phyloP scores from a whole-genome alignment of 2,888 invertebrate species.

The Pseudococcus viburni region DNA sequence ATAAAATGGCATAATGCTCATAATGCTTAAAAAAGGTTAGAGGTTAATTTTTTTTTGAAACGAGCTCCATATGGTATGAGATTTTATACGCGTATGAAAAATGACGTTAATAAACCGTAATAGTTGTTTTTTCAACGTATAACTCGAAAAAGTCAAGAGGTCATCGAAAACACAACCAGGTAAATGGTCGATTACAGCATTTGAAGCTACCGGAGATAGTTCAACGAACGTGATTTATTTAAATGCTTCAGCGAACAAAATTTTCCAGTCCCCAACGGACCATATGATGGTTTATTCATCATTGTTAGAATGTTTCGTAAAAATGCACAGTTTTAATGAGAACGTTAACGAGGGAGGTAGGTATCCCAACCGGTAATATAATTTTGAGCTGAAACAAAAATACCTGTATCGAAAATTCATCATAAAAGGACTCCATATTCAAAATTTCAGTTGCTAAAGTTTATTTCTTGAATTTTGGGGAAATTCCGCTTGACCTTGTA shows the following conservation, averaged over 20 bases:
- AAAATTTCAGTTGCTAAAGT: too few species aligned
- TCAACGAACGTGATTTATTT: conserved; percentile 40
- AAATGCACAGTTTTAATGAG: not conserved
- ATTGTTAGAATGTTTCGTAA: not conserved
- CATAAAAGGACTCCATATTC: too few species aligned
- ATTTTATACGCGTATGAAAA: conserved; percentile 14
- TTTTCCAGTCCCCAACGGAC: not conserved
- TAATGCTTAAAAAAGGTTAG: not conserved
- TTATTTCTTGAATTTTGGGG: too few species aligned
- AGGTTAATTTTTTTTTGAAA: not conserved
- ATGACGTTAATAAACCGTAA: conserved; percentile 23
- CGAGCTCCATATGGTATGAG: conserved; percentile 5
- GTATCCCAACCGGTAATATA: too few species aligned
- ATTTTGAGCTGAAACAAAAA: too few species aligned
- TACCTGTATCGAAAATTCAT: too few species aligned
- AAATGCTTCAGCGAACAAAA: not conserved
- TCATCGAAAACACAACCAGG: not conserved
- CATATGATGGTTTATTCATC: not conserved
- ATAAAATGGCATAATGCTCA: not conserved
- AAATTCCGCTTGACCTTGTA: too few species aligned
- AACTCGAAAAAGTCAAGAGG: not conserved
- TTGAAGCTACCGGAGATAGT: conserved; percentile 17
- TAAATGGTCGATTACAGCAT: not conserved
- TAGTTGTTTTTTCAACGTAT: conserved; percentile 20
- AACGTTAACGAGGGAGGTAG: too few species aligned